Evolutionary conservation across 1,140 invertebrate genomes (phyloP).

Genomic region (Drosophila kanapiae): DNA sequence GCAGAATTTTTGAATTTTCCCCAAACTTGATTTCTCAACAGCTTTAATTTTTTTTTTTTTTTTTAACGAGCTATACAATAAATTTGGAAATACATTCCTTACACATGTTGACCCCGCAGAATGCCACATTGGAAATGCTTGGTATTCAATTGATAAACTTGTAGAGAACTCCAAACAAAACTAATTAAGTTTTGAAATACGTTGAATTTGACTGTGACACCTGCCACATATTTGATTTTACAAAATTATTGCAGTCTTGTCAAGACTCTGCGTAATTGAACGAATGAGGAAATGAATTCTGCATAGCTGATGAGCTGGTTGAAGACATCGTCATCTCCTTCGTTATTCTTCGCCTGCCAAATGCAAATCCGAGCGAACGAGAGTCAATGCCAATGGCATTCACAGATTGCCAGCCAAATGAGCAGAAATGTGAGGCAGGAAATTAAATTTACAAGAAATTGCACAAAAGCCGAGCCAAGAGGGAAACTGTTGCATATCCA

Average conservation of each 20-base stretch:
- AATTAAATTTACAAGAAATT: constrained; percentile 79
- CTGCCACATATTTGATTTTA: constrained; percentile 44
- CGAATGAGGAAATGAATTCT: constrained; percentile 56
- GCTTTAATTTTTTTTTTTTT: neutral
- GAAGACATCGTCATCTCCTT: constrained; percentile 6
- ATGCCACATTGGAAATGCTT: constrained; percentile 27
- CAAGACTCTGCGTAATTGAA: constrained; percentile 44
- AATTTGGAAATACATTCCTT: constrained; percentile 3
- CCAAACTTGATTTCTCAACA: constrained; percentile 25
- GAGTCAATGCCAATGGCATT: constrained; percentile 51
- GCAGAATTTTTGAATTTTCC: constrained; percentile 8
- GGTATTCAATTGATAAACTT: constrained; percentile 8
- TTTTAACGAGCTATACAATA: constrained; percentile 17
- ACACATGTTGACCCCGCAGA: constrained; percentile 17
- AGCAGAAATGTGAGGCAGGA: constrained; percentile 68
- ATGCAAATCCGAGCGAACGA: constrained; percentile 41
- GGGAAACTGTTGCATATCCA: constrained; percentile 62
- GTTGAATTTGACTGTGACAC: constrained; percentile 17
- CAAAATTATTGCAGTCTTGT: constrained; percentile 31
- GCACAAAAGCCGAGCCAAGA: constrained; percentile 40
- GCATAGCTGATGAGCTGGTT: constrained; percentile 53
- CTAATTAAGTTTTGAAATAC: constrained; percentile 54
- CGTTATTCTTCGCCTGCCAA: constrained; percentile 32
- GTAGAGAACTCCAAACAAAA: constrained; percentile 28
- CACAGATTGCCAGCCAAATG: constrained; percentile 36